phyloP scores from a whole-genome alignment of 2,113 vertebrate species.

The Daboia siamensis region DNA sequence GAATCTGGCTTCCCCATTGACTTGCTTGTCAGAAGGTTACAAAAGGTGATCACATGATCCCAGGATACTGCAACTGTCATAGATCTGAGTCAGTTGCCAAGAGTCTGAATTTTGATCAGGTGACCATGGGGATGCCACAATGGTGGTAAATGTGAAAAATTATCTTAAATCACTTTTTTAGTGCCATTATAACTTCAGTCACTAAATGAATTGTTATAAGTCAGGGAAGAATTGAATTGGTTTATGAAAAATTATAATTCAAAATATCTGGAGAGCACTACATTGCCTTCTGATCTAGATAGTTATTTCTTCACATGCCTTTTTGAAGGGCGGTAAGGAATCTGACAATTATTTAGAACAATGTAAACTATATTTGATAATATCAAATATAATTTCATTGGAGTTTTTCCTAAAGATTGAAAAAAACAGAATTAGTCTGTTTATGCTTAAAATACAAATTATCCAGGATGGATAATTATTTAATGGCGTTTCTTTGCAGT shows the following conservation, averaged over 20 bases:
- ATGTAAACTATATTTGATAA: neutral
- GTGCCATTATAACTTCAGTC: neutral
- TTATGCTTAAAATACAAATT: neutral
- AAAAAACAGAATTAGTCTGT: conserved; percentile 12
- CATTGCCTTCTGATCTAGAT: neutral
- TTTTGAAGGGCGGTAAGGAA: neutral
- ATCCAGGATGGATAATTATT: conserved; percentile 10
- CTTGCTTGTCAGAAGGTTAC: neutral
- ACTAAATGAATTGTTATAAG: neutral
- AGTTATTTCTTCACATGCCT: neutral
- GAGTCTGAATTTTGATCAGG: neutral
- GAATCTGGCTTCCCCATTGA: neutral
- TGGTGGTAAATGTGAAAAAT: neutral
- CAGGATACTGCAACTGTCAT: neutral
- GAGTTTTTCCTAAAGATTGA: neutral
- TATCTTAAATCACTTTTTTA: neutral
- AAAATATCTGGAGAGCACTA: neutral
- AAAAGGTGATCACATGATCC: neutral
- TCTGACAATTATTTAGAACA: neutral
- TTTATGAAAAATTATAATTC: neutral
- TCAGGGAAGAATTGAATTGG: neutral
- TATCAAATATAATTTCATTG: neutral
- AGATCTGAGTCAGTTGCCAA: neutral
- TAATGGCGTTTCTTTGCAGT: neutral
- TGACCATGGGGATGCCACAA: neutral